A percentile compares a stretch with the other conserved stretches of the same genome.
phyloP scores from a whole-genome alignment of 2,113 vertebrate genomes.

The Hyaena hyaena region DNA sequence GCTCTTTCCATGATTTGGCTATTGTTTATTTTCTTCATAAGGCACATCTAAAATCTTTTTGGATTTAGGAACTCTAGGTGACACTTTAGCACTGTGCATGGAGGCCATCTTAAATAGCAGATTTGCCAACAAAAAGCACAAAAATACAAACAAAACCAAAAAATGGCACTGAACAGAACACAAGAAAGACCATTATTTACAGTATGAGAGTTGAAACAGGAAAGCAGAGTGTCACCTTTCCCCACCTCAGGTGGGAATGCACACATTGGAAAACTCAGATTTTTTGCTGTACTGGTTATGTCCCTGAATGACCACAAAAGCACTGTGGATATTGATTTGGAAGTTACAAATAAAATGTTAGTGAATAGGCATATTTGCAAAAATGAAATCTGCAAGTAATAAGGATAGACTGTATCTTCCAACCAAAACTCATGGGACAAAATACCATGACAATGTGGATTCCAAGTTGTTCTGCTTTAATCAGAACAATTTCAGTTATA shows the following conservation, averaged over 20 bases:
- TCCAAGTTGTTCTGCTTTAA: not conserved
- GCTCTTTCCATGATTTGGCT: too few relatives aligned
- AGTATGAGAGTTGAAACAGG: not conserved
- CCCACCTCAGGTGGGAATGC: not conserved
- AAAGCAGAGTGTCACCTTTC: not conserved
- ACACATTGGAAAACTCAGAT: not conserved
- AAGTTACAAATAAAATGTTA: not conserved
- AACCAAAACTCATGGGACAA: not conserved
- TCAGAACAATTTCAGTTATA: not conserved
- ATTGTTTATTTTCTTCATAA: not conserved
- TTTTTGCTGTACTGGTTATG: not conserved
- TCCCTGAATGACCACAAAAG: not conserved
- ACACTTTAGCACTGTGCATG: not conserved
- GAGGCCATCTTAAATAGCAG: not conserved
- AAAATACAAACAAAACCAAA: not conserved
- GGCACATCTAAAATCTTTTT: not conserved
- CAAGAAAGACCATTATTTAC: not conserved
- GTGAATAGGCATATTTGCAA: not conserved
- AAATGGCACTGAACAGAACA: not conserved
- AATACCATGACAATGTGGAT: not conserved
- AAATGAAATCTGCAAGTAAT: not conserved
- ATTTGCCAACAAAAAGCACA: not conserved
- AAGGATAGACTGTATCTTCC: not conserved
- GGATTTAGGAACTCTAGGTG: not conserved
- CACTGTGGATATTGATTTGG: not conserved